phyloP scores from a whole-genome alignment of 1,140 invertebrate species.

The Drosophila willistoni region DNA sequence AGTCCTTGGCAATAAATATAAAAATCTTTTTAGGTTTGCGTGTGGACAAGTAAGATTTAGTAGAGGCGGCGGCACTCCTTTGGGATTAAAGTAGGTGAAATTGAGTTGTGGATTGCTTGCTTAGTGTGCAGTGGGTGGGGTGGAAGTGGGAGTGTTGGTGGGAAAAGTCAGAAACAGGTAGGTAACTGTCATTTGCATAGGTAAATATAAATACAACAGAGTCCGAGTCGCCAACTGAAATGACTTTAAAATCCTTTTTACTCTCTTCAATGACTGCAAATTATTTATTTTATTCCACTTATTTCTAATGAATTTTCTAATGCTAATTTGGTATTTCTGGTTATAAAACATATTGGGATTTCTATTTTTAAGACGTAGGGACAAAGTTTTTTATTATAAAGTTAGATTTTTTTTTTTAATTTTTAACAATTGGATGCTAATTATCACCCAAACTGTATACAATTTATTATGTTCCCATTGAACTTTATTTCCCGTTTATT shows the following conservation, averaged over 20 bases:
- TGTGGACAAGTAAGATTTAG: conserved; percentile 40
- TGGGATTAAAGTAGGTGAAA: conserved; percentile 25
- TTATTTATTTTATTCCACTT: neutral
- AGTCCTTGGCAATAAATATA: conserved; percentile 75
- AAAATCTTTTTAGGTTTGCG: conserved; percentile 62
- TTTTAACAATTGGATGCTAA: too few species aligned
- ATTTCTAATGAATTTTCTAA: too few species aligned
- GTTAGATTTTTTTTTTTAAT: too few species aligned
- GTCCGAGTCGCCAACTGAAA: neutral
- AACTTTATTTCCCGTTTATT: too few species aligned
- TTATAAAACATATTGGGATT: too few species aligned
- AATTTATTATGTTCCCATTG: too few species aligned
- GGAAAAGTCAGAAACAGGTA: neutral
- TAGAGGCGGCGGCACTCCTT: conserved; percentile 17
- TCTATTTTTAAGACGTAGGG: too few species aligned
- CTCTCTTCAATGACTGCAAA: too few species aligned
- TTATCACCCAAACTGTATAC: too few species aligned
- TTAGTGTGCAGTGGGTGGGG: neutral
- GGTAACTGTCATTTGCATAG: conserved; percentile 26
- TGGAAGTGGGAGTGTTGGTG: neutral
- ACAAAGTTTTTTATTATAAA: too few species aligned
- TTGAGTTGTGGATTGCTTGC: conserved; percentile 8
- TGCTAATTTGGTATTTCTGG: too few species aligned
- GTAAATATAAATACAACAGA: neutral
- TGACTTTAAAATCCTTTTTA: conserved; percentile 1